Base-by-base conservation (phyloP, 2,888 invertebrate genomes). In the Oligia fasciuncula region DNA sequence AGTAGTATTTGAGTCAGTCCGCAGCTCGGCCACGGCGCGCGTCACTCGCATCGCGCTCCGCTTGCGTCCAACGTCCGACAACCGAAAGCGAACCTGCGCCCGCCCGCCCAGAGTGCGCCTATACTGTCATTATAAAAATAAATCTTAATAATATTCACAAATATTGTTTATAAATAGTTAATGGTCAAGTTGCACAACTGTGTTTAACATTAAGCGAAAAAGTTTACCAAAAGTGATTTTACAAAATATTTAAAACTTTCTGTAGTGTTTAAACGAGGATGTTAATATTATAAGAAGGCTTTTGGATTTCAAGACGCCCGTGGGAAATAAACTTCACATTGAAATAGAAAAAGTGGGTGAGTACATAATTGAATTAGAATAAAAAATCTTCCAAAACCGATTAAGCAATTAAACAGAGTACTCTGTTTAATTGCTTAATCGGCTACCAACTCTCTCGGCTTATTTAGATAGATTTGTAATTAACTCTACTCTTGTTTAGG, bases 321-420 rank as follows among this genome's bases (percentile, higher is more conserved):
- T 89, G 86, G 86, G 91, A 85, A 88, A 90, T 86, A 88, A 87
- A 83, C 87, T 88, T 84, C 87, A 80, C 75, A 86, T 76, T 81
- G 87, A 92, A 91, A 91, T 92, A 90, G 91, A 94, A 95, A 95
- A 95, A 95, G 95, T 95, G 95, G 96, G 96, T 96, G 91, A 95
- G 96, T 95, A 82, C 73, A 80, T 81, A 93, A 88, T 91, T 89
- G 78, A 84, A 82, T 82, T 91, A 90, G 68, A 74, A 51, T 67
- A 68, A 81, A 19, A 80, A 76, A 19, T 54, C 35, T 70, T 77
- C 19, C 23, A 70, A 80, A 84, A 69, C 46, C 2, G 35, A 29
- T 51, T 17, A 29, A 49, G 14, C 29, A n/a, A 49, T 54, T 14
- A 46, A 46, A 73, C 19, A 14, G 4, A 46, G 14, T 57, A 17